These are phyloP conservation scores for Platysteira castanea DNA, from an alignment of 2,113 vertebrate genomes.

Conservation along the genomic window DNA sequence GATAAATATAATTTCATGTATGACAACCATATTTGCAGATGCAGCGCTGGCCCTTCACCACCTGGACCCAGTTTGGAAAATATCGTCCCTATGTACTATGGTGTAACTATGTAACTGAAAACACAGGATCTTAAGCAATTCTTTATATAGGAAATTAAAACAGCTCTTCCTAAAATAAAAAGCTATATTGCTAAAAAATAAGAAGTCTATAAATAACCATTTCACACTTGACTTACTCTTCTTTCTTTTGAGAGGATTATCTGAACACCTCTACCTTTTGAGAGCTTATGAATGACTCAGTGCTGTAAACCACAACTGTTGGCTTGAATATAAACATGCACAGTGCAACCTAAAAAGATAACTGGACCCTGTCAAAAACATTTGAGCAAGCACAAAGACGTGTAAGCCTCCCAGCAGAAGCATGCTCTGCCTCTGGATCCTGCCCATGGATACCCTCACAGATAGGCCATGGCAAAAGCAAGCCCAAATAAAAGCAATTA, in stretches of 20 bases:
- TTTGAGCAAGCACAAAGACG: neutral
- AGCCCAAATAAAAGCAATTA: neutral
- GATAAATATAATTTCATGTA: neutral
- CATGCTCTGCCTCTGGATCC: neutral
- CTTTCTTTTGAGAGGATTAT: neutral
- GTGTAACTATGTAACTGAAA: neutral
- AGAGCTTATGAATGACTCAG: neutral
- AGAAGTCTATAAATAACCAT: neutral
- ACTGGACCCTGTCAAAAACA: neutral
- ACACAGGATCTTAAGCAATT: neutral
- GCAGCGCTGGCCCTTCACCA: neutral
- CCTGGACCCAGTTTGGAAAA: neutral
- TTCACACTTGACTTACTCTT: neutral
- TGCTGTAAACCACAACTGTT: neutral
- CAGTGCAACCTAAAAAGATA: neutral
- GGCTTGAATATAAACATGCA: neutral
- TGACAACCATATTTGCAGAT: neutral
- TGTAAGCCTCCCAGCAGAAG: neutral
- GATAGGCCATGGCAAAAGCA: neutral
- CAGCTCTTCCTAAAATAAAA: neutral
- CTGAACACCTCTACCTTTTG: neutral
- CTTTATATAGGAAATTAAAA: neutral
- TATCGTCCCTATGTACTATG: neutral
- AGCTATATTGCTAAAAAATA: neutral
- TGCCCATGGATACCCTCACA: neutral